phyloP scores from a whole-genome alignment of 2,113 vertebrate species.

The Cololabis saira region DNA sequence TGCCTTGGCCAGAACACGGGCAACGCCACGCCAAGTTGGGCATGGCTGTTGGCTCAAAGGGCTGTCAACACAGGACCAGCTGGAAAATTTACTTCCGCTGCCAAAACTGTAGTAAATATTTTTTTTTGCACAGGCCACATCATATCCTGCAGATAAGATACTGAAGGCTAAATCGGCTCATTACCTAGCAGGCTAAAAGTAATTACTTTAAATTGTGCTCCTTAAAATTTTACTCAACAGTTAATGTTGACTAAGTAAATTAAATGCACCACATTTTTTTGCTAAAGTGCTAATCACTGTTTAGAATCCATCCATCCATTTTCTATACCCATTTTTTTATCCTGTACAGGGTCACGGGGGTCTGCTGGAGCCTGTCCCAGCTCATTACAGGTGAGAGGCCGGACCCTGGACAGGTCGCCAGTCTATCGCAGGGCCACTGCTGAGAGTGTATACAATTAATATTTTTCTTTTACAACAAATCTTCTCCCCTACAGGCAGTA shows the following conservation, averaged over 20 bases:
- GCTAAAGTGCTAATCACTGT: not conserved
- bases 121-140: slow-evolving; percentile 29
- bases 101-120: slow-evolving; percentile 48
- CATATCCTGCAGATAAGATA: slow-evolving; percentile 22
- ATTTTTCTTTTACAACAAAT: no score
- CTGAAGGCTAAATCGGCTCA: slow-evolving; percentile 14
- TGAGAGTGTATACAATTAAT: no score
- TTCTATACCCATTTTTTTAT: no score
- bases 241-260: not conserved
- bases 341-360: no score
- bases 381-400: no score
- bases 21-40: slow-evolving; percentile 35
- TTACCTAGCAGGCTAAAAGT: not conserved
- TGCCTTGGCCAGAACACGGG: slow-evolving; percentile 35
- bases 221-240: not conserved
- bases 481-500: no score
- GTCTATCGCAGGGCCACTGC: no score
- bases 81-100: slow-evolving; percentile 42
- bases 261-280: not conserved
- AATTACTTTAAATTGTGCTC: slow-evolving; percentile 3
- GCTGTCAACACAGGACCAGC: slow-evolving; percentile 49
- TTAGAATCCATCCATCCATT: no score
- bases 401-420: no score
- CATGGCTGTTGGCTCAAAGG: slow-evolving; percentile 55
- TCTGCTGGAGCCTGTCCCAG: no score